Evolutionary conservation across 2,113 vertebrate genomes (phyloP).

Genomic region (Hydrolagus affinis): DNA sequence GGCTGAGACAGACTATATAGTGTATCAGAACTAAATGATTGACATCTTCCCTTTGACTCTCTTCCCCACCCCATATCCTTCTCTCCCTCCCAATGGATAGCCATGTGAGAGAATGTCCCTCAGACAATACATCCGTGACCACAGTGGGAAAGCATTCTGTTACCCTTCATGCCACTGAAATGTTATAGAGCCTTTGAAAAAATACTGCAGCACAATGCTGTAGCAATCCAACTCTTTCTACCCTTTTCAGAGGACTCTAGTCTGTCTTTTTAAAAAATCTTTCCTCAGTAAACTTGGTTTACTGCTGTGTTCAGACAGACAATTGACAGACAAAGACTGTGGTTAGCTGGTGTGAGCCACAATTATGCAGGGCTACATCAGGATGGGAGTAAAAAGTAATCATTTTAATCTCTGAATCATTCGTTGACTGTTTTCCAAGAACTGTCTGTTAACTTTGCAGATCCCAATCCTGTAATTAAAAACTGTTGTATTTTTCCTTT

Average conservation of each 20-base stretch:
- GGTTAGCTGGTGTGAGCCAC: neutral
- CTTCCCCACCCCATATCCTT: neutral
- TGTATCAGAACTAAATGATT: neutral
- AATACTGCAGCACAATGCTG: too few relatives aligned
- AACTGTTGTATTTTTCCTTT: neutral
- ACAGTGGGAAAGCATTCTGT: too few relatives aligned
- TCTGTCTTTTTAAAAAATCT: too few relatives aligned
- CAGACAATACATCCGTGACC: too few relatives aligned
- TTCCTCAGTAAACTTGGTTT: neutral
- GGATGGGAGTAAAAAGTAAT: neutral
- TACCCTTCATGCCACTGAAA: too few relatives aligned
- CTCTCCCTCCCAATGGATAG: neutral
- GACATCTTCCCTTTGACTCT: neutral
- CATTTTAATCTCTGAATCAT: neutral
- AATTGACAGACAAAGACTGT: neutral
- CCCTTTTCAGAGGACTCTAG: neutral
- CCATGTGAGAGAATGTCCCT: too few relatives aligned
- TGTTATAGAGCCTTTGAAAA: too few relatives aligned
- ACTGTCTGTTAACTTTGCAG: neutral
- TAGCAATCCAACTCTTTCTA: too few relatives aligned
- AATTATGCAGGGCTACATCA: too few relatives aligned
- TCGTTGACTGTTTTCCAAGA: neutral
- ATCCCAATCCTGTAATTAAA: constrained; percentile 7
- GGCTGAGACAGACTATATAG: neutral
- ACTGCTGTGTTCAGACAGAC: neutral